Conservation (phyloP, 1,140 invertebrate genomes). For the Lepidurus apus region DNA sequence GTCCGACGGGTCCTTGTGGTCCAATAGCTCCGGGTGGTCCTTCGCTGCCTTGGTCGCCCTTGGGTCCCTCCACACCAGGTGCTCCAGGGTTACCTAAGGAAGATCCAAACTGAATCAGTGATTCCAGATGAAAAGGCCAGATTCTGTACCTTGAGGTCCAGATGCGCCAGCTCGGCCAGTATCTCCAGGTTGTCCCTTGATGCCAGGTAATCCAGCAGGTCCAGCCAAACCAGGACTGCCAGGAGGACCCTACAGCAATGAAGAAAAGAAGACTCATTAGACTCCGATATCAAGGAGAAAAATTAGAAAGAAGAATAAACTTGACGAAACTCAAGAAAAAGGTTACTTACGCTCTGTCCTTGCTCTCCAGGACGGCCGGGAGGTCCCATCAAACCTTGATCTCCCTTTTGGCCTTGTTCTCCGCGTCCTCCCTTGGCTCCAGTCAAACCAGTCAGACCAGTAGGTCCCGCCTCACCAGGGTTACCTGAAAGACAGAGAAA, state of each 20-base stretch:
- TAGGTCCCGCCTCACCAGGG: slow-evolving; percentile 55
- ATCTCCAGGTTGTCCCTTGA: slow-evolving; percentile 66
- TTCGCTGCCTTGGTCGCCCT: slow-evolving; percentile 50
- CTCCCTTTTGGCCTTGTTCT: slow-evolving; percentile 65
- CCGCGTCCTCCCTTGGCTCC: slow-evolving; percentile 69
- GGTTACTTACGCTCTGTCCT: slow-evolving; percentile 53
- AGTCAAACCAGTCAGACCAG: slow-evolving; percentile 55
- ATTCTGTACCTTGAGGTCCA: slow-evolving; percentile 49
- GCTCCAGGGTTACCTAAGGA: slow-evolving; percentile 59
- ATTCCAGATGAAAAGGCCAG: background rate
- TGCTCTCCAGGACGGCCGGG: slow-evolving; percentile 65
- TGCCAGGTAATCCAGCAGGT: slow-evolving; percentile 52
- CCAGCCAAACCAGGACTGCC: slow-evolving; percentile 34
- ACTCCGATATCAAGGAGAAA: background rate
- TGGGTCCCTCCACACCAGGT: slow-evolving; percentile 60
- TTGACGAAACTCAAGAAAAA: too few relatives aligned
- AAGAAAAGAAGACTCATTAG: background rate
- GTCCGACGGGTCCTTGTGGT: slow-evolving; percentile 52
- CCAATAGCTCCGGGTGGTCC: slow-evolving; percentile 48
- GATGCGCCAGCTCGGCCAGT: slow-evolving; percentile 59
- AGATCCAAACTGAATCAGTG: background rate
- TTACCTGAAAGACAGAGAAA: slow-evolving; percentile 40
- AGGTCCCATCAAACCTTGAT: slow-evolving; percentile 63
- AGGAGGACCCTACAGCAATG: slow-evolving; percentile 36
- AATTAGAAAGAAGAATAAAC: too few relatives aligned